Evolutionary conservation across 2,888 invertebrate species (phyloP), one percentile per base, ranked within the genome.

Genomic region (Trichacis sp.): DNA sequence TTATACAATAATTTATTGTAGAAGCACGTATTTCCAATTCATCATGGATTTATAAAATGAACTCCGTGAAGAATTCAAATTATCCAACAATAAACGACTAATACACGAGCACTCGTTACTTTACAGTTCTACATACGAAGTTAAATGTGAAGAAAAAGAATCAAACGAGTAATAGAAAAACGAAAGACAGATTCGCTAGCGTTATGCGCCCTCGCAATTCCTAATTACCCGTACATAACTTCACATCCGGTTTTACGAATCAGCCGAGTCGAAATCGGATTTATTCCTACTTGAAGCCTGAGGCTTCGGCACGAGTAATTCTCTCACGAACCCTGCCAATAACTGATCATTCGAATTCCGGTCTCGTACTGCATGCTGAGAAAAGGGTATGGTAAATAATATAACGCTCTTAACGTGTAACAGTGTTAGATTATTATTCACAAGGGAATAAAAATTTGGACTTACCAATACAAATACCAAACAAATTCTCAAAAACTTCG

Each of bases 291-390:
- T 64, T 57, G 43, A 42, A 45, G 61, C 55, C 61, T 46, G 52
- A 47, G 63, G 54, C 57, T 30, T 18, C 58, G 43, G 19, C 54
- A 42, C 50, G 45, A 45, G 63, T 53, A 64, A 69, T 74, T 71
- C 70, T 66, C 73, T 68, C 68, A 63, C 56, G 68, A 60, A 69
- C 61, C 69, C 76, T 77, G 78, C 77, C 80, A 75, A 79, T 79
- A 80, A 81, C 79, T 78, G 75, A 78, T 81, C 77, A 53, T 77
- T 76, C 75, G 73, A 73, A 75, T 78, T 76, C 72, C 33, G 49
- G 18, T 33, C 24, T 49, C 9, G 40, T 20, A 36, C 48, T 33
- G 17, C 42, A 43, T n/a, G 15, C 30, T 30, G 19, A 24, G 49
- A 30, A 56, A 43, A 43, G 18, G 43, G 18, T 18, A 43, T 43